A percentile compares a stretch with the other conserved stretches of the same genome.
Conservation (phyloP, 2,797 vertebrate genomes). For the Pseudocheirus occidentalis region DNA sequence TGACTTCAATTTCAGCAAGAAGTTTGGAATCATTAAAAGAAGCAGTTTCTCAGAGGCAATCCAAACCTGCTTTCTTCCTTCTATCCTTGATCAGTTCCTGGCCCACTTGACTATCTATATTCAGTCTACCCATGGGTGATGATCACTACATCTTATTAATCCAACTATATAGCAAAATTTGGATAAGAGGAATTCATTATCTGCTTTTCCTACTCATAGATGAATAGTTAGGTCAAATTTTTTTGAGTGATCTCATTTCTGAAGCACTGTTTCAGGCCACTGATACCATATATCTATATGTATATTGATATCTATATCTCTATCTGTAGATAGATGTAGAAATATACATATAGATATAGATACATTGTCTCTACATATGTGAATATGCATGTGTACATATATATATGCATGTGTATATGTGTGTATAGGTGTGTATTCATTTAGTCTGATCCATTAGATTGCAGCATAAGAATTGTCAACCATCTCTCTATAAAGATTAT, state of each 20-base stretch:
- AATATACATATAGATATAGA: no score
- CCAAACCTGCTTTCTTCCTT: not conserved
- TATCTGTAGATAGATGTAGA: no score
- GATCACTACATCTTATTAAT: not conserved
- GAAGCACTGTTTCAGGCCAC: not conserved
- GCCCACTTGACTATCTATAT: not conserved
- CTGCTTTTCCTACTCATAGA: not conserved
- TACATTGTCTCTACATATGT: no score
- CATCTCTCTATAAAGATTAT: not conserved
- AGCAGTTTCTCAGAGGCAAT: not conserved
- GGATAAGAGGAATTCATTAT: not conserved
- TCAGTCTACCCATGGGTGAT: not conserved
- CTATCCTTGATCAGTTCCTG: not conserved
- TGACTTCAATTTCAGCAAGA: not conserved
- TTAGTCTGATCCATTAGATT: not conserved
- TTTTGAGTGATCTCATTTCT: not conserved
- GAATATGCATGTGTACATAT: no score
- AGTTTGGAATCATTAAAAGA: not conserved
- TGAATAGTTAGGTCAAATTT: not conserved
- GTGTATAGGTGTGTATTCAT: not conserved
- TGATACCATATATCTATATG: not conserved
- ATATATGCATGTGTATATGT: no score
- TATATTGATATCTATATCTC: no score
- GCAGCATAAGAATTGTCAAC: not conserved
- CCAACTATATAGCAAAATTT: not conserved